phyloP scores from a whole-genome alignment of 30 jellyfish, hydroid and myxozoan species.

The Chrysaora quinquecirrha region DNA sequence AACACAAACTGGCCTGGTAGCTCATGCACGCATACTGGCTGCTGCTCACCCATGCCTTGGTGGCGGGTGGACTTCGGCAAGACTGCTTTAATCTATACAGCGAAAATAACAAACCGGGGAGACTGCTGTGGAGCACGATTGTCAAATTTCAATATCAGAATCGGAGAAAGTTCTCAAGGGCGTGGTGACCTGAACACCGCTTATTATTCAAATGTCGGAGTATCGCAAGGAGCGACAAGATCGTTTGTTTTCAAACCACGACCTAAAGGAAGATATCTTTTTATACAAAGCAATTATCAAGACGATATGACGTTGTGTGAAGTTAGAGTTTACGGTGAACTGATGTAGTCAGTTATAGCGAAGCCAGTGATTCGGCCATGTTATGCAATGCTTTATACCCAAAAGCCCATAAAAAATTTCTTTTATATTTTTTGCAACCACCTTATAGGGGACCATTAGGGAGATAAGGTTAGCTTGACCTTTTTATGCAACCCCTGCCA shows the following conservation, averaged over 20 bases:
- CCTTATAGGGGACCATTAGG: too few species aligned
- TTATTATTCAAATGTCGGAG: neutral
- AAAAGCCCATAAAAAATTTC: too few species aligned
- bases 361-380: too few species aligned
- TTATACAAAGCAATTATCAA: neutral
- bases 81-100: constrained; percentile 39
- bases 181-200: constrained; percentile 20
- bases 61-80: constrained; percentile 62
- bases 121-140: constrained; percentile 35
- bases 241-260: constrained; percentile 22
- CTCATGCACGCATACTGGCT: constrained; percentile 49
- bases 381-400: too few species aligned
- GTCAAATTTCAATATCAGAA: constrained; percentile 16
- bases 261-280: constrained; percentile 27
- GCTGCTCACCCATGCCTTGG: constrained; percentile 45
- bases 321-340: constrained; percentile 17
- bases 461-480: too few species aligned
- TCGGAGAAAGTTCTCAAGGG: constrained; percentile 4
- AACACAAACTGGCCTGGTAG: neutral
- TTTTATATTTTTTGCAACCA: too few species aligned
- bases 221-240: constrained; percentile 32
- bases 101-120: constrained; percentile 55
- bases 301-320: constrained; percentile 9
- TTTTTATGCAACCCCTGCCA: too few species aligned
- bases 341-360: neutral